Conservation (phyloP, 2,888 invertebrate species). For the Lottia gigantea region DNA sequence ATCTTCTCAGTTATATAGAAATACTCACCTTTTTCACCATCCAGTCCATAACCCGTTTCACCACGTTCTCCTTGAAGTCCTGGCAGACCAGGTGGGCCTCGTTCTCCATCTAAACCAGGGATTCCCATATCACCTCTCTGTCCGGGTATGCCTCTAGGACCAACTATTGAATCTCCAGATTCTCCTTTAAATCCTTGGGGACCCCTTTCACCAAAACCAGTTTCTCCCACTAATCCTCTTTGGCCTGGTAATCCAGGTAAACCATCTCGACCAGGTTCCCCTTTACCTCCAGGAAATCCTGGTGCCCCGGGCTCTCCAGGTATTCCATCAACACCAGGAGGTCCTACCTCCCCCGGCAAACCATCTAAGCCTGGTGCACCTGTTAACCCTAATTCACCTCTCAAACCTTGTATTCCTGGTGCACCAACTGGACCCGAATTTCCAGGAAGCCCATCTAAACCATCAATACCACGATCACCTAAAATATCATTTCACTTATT, state of each 20-base stretch:
- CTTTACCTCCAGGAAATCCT: constrained; percentile 27
- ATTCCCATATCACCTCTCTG: constrained; percentile 24
- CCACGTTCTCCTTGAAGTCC: constrained; percentile 25
- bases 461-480: background rate
- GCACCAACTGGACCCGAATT: constrained; percentile 20
- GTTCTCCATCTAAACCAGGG: constrained; percentile 19
- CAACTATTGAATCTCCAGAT: constrained; percentile 31
- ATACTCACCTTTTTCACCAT: background rate
- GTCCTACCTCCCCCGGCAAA: constrained; percentile 16
- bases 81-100: constrained; percentile 38
- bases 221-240: constrained; percentile 23
- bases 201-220: constrained; percentile 29
- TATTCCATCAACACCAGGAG: constrained; percentile 16
- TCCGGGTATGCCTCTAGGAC: constrained; percentile 37
- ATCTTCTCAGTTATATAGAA: too few species aligned
- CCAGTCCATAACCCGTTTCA: constrained; percentile 3
- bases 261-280: constrained; percentile 27
- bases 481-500: too few species aligned
- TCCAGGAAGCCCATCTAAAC: constrained; percentile 1
- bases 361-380: constrained; percentile 22
- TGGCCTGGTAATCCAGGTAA: constrained; percentile 22
- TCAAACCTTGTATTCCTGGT: constrained; percentile 16
- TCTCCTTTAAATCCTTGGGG: constrained; percentile 17
- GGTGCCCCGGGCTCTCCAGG: constrained; percentile 25
- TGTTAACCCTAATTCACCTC: constrained; percentile 18